Evolutionary conservation across 2,797 vertebrate species (phyloP), one percentile per base, ranked within the genome.

Genomic region (Lacerta agilis): DNA sequence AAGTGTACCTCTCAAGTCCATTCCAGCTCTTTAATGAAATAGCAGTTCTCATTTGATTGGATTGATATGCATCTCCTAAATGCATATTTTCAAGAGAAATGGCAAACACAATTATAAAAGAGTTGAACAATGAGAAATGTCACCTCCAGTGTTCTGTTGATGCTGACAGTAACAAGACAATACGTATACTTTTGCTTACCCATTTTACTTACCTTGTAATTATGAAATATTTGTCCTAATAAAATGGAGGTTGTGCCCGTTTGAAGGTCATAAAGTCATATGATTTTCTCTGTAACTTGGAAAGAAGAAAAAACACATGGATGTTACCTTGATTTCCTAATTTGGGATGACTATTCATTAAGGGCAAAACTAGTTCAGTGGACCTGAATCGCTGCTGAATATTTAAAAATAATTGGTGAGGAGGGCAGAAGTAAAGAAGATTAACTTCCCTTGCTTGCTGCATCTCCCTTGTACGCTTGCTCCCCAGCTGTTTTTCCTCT

Each of bases 11-110:
- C 58, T 79, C 64, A 61, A 61, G 5, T 15, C 49, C 11, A 78
- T 83, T 77, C 55, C 27, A 43, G 23, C 45, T 78, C 11, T 58
- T 23, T n/a, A 79, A 79, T 79, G 33, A 58, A 58, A 72, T 43
- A 33, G 18, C 29, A 61, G 17, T 41, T 41, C 2, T 71, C 25
- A 3, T 76, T 38, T 49, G 33, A 64, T 71, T 66, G 23, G 41
- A 27, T 33, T 25, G 17, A 49, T 55, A 76, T 29, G 25, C 1
- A 64, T 80, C 83, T 77, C 33, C 20, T 33, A 81, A 87, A 75
- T 75, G 5, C 71, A 18, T n/a, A 81, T 83, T 75, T 79, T 75
- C 72, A 88, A 87, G 13, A 82, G 25, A 89, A 92, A 69, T 80
- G 0, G 33, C 55, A 87, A 69, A 11, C 23, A 87, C 86, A 49